phyloP scores from a whole-genome alignment of 1,140 invertebrate species.

The Calycopis cecrops region DNA sequence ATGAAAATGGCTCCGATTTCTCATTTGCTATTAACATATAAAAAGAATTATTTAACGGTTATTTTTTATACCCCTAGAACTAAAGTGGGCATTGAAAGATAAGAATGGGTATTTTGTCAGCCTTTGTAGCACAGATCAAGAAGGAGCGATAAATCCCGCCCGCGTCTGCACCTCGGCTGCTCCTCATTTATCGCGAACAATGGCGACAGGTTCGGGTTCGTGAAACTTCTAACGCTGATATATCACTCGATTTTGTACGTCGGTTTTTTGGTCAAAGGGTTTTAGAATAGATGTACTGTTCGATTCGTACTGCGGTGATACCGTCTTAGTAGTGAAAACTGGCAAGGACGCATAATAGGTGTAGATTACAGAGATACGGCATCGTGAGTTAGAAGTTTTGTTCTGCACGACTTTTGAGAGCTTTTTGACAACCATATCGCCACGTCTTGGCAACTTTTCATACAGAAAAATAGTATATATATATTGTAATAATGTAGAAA shows the following conservation, averaged over 20 bases:
- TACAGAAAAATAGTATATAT: no score
- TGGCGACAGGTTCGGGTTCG: conserved; percentile 1
- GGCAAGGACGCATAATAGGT: no score
- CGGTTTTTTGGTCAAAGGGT: not conserved
- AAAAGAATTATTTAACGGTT: no score
- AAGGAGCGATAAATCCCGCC: not conserved
- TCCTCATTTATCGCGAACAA: not conserved
- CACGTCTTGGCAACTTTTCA: no score
- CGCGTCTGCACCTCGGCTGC: not conserved
- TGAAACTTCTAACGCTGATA: not conserved
- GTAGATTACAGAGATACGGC: no score
- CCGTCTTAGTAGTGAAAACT: no score
- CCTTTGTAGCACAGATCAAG: not conserved
- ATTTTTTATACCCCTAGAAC: not conserved
- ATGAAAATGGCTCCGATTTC: no score
- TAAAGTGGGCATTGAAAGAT: not conserved
- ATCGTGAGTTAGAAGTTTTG: no score
- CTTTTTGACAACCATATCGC: not conserved
- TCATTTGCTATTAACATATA: no score
- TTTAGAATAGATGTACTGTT: not conserved
- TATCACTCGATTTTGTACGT: not conserved
- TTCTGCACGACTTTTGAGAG: not conserved
- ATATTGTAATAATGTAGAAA: no score
- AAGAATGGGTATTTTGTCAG: not conserved
- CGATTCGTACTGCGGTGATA: not conserved